These are phyloP conservation scores for Kuschelorhynchus macadamiae DNA, from an alignment of 2,888 invertebrate genomes.

Conservation along the genomic window DNA sequence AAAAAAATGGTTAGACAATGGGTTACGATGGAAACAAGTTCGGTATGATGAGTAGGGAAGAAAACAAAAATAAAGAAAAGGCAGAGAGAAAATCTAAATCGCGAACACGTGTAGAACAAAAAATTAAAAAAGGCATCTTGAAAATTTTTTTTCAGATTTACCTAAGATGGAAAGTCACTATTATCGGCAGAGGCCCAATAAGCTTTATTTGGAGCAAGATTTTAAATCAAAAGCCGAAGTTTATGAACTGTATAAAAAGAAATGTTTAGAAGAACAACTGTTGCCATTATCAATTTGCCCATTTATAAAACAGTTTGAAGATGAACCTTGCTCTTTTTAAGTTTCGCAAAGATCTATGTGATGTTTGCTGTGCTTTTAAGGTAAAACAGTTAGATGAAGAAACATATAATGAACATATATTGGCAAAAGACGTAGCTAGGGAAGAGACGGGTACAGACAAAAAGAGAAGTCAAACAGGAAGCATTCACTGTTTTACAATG, in stretches of 20 bases:
- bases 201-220: too few species aligned
- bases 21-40: too few species aligned
- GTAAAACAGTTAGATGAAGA: slow-evolving; percentile 5
- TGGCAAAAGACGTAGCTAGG: slow-evolving; percentile 11
- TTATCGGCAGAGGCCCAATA: too few species aligned
- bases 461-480: not conserved
- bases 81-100: too few species aligned
- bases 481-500: slow-evolving; percentile 16
- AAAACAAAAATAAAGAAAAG: too few species aligned
- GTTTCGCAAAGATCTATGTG: slow-evolving; percentile 46
- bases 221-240: not conserved
- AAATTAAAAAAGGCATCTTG: too few species aligned
- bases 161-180: too few species aligned
- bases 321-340: slow-evolving; percentile 41
- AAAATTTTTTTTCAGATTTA: too few species aligned
- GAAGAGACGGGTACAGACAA: slow-evolving; percentile 6
- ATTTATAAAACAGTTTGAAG: not conserved
- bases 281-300: not conserved
- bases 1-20: too few species aligned
- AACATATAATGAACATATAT: slow-evolving; percentile 2
- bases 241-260: not conserved
- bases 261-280: not conserved
- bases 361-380: slow-evolving; percentile 9
- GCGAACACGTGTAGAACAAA: too few species aligned
- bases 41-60: too few species aligned